Percentiles rank a stretch among this genome's conserved stretches.
Conservation (phyloP, 1,140 invertebrate genomes). For the Heliconius hewitsoni region DNA sequence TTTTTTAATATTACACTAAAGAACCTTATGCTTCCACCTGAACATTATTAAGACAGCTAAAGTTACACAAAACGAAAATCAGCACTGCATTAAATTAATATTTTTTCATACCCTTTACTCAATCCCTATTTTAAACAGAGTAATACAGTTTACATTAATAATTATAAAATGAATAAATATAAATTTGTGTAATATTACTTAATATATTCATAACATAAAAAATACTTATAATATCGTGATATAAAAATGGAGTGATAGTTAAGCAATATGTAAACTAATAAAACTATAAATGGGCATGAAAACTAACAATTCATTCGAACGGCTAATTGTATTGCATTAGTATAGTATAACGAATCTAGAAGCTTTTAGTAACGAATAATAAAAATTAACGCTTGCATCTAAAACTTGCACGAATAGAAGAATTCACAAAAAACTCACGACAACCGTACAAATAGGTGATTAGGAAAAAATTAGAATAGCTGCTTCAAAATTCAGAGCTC, state of each 20-base stretch:
- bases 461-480: conserved; percentile 35
- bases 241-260: too few species aligned
- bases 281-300: conserved; percentile 40
- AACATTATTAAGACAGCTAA: not conserved
- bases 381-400: conserved; percentile 42
- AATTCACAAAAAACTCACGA: conserved; percentile 52
- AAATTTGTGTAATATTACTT: too few species aligned
- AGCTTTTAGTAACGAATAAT: conserved; percentile 52
- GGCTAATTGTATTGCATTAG: conserved; percentile 56
- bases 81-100: not conserved
- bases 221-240: too few species aligned
- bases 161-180: not conserved
- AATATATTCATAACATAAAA: too few species aligned
- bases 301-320: conserved; percentile 48
- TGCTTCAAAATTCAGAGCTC: conserved; percentile 38
- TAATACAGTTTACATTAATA: not conserved
- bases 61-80: not conserved
- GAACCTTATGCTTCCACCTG: not conserved
- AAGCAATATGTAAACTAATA: not conserved
- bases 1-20: conserved; percentile 1
- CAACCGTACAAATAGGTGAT: conserved; percentile 38
- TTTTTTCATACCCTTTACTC: not conserved
- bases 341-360: conserved; percentile 50
- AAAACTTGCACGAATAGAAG: conserved; percentile 50
- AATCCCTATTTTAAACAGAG: not conserved